These are phyloP conservation scores for Taxidea taxus DNA, from an alignment of 2,113 vertebrate species.

Conservation along the genomic window DNA sequence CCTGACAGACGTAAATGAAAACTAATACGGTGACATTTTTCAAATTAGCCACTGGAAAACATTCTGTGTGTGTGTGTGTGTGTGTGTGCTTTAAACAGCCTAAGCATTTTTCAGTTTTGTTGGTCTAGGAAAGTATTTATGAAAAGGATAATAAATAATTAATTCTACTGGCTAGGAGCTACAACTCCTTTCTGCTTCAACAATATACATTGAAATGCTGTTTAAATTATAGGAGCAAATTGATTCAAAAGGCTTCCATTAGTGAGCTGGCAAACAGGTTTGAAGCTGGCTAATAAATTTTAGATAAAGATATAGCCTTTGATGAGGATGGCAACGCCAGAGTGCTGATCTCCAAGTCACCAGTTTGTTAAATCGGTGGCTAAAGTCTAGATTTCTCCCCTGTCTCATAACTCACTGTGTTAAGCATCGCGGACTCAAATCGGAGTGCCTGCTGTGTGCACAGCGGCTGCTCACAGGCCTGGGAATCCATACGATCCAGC, in stretches of 20 bases:
- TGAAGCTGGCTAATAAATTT: constrained; percentile 85
- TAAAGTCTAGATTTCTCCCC: constrained; percentile 70
- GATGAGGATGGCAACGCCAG: constrained; percentile 59
- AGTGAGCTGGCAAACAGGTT: constrained; percentile 83
- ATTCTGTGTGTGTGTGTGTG: not conserved
- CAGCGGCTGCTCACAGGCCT: not conserved
- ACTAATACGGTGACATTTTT: constrained; percentile 79
- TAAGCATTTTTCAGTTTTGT: constrained; percentile 64
- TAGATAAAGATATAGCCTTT: constrained; percentile 79
- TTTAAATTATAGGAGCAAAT: constrained; percentile 86
- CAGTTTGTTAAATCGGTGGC: constrained; percentile 74
- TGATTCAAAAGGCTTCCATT: constrained; percentile 87
- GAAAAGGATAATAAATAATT: constrained; percentile 85
- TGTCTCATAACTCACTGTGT: constrained; percentile 70
- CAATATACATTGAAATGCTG: constrained; percentile 81
- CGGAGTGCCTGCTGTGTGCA: not conserved
- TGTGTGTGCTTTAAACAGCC: constrained; percentile 52
- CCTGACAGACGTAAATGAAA: constrained; percentile 83
- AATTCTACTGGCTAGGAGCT: constrained; percentile 77
- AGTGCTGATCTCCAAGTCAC: constrained; percentile 55
- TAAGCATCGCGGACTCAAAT: constrained; percentile 57
- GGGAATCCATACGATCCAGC: not conserved
- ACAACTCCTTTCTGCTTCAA: constrained; percentile 79
- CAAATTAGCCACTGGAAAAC: constrained; percentile 75
- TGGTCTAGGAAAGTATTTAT: constrained; percentile 77